Evolutionary conservation across 92 coral and sea anemone species (phyloP), one percentile per base, ranked within the genome.

Genomic region (Porites lobata): DNA sequence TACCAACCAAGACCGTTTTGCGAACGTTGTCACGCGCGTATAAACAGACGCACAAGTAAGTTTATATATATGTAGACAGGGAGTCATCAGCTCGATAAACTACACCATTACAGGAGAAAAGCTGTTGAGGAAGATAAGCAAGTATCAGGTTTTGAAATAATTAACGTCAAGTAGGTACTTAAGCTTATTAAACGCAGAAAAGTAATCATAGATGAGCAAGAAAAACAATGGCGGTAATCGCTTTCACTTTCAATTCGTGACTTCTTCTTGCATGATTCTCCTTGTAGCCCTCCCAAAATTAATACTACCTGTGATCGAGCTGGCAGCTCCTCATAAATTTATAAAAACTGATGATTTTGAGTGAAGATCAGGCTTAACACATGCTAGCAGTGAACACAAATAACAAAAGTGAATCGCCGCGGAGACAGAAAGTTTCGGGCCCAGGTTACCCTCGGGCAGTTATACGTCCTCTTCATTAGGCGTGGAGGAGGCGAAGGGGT

Each of bases 381-480:
- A 14, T 17, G 18, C 56, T 77, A 20, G 47, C 32, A n/a, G 13
- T 81, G 76, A 81, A 67, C 50, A 65, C 17, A 77, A 65, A 65
- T 75, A 65, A 58, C 54, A 58, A 29, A 54, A 66, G 75, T 26
- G 51, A 56, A 81, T 81, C 85, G 85, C 85, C 76, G 76, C 62
- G 85, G 76, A 1, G 66, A 81, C 85, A 54, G 62, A 10, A n/a
- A 11, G 19, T 17, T 63, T 43, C 51, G 3, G 85, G 15, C 17
- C 85, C 85, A 81, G 85, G 66, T 29, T 66, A 7, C 85, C 12
- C 54, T 50, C 43, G 4, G 14, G 43, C 50, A 14, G 24, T 4
- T 1, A 9, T 12, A 2, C 12, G 3, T 7, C 14, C 11, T 13
- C 7, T 67, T 3, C 13, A n/a, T 4, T 13, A 11, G 15, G 72